A percentile compares a stretch with the other conserved stretches of the same genome.
These are phyloP conservation scores for Plagiodera versicolora DNA, from an alignment of 2,888 invertebrate genomes.

Conservation along the genomic window DNA sequence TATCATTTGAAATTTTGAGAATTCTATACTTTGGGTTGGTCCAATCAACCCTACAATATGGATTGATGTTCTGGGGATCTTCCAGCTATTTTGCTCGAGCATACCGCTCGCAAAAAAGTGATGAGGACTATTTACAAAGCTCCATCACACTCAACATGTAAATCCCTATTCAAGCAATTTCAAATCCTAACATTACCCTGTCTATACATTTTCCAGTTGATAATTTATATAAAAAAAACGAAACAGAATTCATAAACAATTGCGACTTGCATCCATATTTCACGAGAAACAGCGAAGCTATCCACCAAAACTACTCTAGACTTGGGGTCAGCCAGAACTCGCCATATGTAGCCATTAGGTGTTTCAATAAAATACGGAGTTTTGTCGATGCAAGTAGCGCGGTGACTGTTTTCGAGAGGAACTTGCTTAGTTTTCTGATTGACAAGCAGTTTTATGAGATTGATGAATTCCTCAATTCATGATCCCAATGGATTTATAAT, in stretches of 20 bases:
- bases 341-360: not conserved
- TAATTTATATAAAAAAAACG: not conserved
- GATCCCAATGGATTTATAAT: not conserved
- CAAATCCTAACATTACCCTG: slow-evolving; percentile 1
- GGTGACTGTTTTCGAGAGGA: slow-evolving; percentile 4
- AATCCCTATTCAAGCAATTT: slow-evolving; percentile 2
- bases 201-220: slow-evolving; percentile 3
- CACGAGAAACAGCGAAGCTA: not conserved
- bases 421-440: slow-evolving; percentile 1
- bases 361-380: slow-evolving; percentile 1
- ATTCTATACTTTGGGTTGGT: not conserved
- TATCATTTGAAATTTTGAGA: not conserved
- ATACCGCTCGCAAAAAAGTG: slow-evolving; percentile 1
- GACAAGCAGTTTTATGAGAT: slow-evolving; percentile 3
- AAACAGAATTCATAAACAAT: slow-evolving; percentile 1
- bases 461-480: slow-evolving; percentile 4
- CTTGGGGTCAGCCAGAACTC: slow-evolving; percentile 8
- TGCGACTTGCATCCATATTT: not conserved
- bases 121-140: slow-evolving; percentile 3
- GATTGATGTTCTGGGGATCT: slow-evolving; percentile 8
- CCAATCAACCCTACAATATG: slow-evolving; percentile 3
- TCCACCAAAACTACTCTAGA: not conserved
- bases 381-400: not conserved
- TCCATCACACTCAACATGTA: slow-evolving; percentile 1
- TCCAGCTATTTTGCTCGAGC: slow-evolving; percentile 1